Evolutionary conservation across 53 echinoderm and acorn worm genomes (phyloP).

Genomic region (Stichopus horrens): DNA sequence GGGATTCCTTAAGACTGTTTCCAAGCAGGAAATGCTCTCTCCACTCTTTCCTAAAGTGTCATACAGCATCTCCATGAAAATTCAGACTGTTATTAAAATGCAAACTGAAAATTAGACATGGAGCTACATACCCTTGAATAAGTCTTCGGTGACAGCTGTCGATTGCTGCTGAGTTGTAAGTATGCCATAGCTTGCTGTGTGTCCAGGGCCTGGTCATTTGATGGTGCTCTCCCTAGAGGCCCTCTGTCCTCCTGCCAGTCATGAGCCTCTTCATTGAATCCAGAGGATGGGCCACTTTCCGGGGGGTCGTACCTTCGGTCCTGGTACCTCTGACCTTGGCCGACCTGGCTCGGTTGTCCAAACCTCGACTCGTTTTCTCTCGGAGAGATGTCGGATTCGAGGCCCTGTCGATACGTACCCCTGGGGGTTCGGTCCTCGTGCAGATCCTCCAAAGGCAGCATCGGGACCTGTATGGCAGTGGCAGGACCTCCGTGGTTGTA

Average conservation of each 20-base stretch:
- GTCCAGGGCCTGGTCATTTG: not conserved
- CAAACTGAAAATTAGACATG: too few species aligned
- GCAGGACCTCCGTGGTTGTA: slow-evolving; percentile 4
- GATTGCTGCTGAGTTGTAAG: slow-evolving; percentile 30
- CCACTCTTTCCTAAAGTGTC: too few species aligned
- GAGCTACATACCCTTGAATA: not conserved
- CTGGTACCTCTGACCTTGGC: not conserved
- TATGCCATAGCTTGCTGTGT: slow-evolving; percentile 27
- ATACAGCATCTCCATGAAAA: too few species aligned
- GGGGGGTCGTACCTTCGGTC: not conserved
- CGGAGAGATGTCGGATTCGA: not conserved
- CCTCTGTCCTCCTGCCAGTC: not conserved
- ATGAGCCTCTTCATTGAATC: not conserved
- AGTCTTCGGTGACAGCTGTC: not conserved
- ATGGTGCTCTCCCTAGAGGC: not conserved
- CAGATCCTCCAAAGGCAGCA: not conserved
- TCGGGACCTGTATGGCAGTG: not conserved
- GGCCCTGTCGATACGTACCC: not conserved
- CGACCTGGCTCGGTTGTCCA: not conserved
- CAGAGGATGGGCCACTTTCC: not conserved
- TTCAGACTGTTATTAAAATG: too few species aligned
- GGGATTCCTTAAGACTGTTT: too few species aligned
- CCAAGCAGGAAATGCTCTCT: too few species aligned
- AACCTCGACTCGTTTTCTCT: not conserved
- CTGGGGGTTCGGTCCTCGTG: not conserved